phyloP scores from a whole-genome alignment of 2,888 invertebrate species.

The Hirtodrosophila duncani region DNA sequence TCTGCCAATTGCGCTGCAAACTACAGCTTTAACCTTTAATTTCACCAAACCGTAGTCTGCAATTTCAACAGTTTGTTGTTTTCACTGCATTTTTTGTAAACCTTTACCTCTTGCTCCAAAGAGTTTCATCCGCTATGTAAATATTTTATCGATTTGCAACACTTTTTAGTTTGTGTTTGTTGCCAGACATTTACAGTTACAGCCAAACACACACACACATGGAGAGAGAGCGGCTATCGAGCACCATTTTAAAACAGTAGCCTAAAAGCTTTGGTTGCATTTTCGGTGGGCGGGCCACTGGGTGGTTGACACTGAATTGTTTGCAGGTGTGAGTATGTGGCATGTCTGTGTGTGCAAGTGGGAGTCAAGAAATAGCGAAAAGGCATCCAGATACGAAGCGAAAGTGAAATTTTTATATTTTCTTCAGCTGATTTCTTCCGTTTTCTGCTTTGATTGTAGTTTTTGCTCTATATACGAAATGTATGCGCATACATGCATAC shows the following conservation, averaged over 20 bases:
- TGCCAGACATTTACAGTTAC: constrained; percentile 17
- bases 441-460: constrained; percentile 29
- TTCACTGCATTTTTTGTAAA: no score
- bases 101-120: no score
- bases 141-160: constrained; percentile 40
- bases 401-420: constrained; percentile 46
- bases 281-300: constrained; percentile 18
- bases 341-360: constrained; percentile 1
- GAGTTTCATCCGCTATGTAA: constrained; percentile 10
- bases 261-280: constrained; percentile 47
- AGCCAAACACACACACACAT: constrained; percentile 8
- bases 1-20: no score
- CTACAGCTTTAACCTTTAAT: no score
- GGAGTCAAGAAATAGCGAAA: constrained; percentile 23
- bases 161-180: constrained; percentile 6
- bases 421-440: constrained; percentile 12
- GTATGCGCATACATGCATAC: constrained; percentile 7
- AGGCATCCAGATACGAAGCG: constrained; percentile 27
- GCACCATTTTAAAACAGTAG: constrained; percentile 65
- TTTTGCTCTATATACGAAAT: constrained; percentile 41
- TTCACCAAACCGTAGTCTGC: constrained; percentile 47
- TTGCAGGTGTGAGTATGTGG: neutral
- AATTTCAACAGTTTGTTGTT: constrained; percentile 62
- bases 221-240: constrained; percentile 9
- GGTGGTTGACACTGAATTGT: constrained; percentile 8